These are phyloP conservation scores for Iselma pallidipennis DNA, from an alignment of 2,888 invertebrate genomes.

Conservation along the genomic window DNA sequence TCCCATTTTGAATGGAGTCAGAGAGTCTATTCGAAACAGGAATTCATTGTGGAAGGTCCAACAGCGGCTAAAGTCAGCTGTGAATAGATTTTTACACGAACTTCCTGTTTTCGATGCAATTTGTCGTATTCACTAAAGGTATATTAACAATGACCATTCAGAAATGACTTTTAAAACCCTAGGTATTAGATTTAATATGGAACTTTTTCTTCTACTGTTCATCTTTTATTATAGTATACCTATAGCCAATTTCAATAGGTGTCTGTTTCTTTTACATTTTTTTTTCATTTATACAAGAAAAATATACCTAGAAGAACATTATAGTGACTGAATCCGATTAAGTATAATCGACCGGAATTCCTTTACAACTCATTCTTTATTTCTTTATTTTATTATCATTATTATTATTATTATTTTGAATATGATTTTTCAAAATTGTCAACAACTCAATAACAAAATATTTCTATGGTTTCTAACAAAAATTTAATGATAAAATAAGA, in stretches of 20 bases:
- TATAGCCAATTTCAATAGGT: conserved; percentile 28
- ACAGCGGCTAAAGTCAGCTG: conserved; percentile 49
- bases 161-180: conserved; percentile 53
- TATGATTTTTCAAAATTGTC: conserved; percentile 29
- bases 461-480: conserved; percentile 11
- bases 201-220: conserved; percentile 38
- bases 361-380: conserved; percentile 42
- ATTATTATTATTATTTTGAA: conserved; percentile 26
- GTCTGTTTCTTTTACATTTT: conserved; percentile 34
- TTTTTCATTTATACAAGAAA: neutral
- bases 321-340: conserved; percentile 42
- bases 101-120: conserved; percentile 58
- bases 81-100: conserved; percentile 55
- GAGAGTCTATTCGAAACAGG: conserved; percentile 51
- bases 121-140: conserved; percentile 53
- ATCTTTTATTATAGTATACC: conserved; percentile 31
- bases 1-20: conserved; percentile 51
- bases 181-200: conserved; percentile 55
- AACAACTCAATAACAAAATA: conserved; percentile 8
- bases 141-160: conserved; percentile 53
- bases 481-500: conserved; percentile 10
- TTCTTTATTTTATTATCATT: conserved; percentile 26
- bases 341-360: conserved; percentile 37
- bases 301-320: neutral
- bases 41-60: conserved; percentile 52